Conservation (phyloP, 2,113 vertebrate species). For the Zosterops lateralis region DNA sequence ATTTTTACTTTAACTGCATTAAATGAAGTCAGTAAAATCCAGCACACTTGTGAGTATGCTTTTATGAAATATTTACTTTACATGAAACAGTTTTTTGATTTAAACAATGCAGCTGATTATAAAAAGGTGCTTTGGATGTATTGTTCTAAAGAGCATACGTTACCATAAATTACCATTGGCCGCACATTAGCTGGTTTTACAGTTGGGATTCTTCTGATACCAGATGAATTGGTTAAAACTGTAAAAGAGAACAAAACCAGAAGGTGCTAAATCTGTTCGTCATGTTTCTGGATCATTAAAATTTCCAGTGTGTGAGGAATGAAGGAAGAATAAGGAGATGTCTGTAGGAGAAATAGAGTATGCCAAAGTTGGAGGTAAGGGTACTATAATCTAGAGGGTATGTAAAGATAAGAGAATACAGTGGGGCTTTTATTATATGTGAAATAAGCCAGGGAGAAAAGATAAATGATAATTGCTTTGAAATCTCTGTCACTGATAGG, state of each 20-base stretch:
- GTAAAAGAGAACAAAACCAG: background rate
- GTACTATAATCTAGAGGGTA: background rate
- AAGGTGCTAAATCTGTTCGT: background rate
- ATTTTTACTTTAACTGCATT: background rate
- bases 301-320: background rate
- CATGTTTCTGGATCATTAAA: slow-evolving; percentile 10
- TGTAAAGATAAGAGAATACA: background rate
- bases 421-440: background rate
- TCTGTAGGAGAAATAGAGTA: background rate
- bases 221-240: background rate
- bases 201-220: background rate
- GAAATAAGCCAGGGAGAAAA: background rate
- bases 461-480: background rate
- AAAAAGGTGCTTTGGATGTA: background rate
- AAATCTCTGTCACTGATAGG: background rate
- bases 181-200: background rate
- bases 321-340: background rate
- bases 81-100: background rate
- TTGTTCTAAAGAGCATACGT: background rate
- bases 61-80: background rate
- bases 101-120: background rate
- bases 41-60: background rate
- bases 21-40: background rate
- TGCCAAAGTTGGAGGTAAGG: background rate
- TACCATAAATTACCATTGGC: background rate